Percentiles rank a stretch among this genome's conserved stretches.
Conservation (phyloP, 2,797 vertebrate genomes). For the Typhlichthys subterraneus region DNA sequence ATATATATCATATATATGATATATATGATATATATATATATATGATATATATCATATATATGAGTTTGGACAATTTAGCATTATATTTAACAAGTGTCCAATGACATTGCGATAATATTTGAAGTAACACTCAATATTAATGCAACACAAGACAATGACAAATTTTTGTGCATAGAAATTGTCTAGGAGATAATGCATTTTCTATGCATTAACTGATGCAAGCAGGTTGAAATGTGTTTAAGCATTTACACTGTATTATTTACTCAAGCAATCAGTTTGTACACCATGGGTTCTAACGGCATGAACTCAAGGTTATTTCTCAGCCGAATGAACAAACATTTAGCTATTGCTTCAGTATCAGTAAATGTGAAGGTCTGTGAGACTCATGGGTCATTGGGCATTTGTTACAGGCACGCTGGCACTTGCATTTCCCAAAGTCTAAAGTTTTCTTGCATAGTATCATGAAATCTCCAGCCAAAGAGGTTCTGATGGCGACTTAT, state of each 20-base stretch:
- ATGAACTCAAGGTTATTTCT: constrained; percentile 69
- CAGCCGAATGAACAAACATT: constrained; percentile 78
- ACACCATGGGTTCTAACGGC: constrained; percentile 49
- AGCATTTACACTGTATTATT: constrained; percentile 75
- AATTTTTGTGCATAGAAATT: neutral
- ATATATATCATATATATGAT: too few species aligned
- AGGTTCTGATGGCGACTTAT: constrained; percentile 8
- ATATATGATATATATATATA: too few species aligned
- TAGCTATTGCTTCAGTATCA: constrained; percentile 79
- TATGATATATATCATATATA: too few species aligned
- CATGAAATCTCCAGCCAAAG: constrained; percentile 21
- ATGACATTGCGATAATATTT: too few species aligned
- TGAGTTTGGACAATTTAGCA: too few species aligned
- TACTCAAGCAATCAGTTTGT: constrained; percentile 67
- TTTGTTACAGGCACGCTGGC: constrained; percentile 56
- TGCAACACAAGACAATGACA: constrained; percentile 5
- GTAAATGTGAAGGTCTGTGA: constrained; percentile 73
- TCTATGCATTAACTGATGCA: constrained; percentile 4
- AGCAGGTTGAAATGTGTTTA: constrained; percentile 39
- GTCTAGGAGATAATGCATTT: neutral
- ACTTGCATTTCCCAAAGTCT: constrained; percentile 63
- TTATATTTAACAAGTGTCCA: too few species aligned
- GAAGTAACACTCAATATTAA: too few species aligned
- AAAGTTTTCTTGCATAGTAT: constrained; percentile 60
- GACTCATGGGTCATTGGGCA: constrained; percentile 57